Evolutionary conservation across 2,797 vertebrate species (phyloP).

Genomic region (Agapornis canus): DNA sequence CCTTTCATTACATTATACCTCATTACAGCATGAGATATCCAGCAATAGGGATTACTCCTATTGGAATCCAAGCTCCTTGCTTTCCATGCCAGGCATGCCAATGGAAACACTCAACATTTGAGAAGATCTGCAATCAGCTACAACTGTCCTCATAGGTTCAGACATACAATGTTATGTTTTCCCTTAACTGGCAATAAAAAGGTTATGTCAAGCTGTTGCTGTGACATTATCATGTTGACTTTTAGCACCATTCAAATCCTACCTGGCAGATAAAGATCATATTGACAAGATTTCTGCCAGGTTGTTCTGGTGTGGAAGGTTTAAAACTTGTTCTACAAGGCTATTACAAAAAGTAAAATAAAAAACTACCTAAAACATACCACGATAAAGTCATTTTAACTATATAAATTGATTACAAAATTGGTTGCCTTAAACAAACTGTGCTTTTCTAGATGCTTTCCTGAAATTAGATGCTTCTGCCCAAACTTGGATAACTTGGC

Average conservation of each 20-base stretch:
- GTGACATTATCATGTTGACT: not conserved
- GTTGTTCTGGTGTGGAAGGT: not conserved
- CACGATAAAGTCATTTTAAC: not conserved
- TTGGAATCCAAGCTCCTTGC: not conserved
- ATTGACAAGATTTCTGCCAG: not conserved
- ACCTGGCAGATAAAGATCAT: not conserved
- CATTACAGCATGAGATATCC: not conserved
- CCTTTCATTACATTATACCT: not conserved
- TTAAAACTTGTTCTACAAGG: not conserved
- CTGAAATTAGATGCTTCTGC: not conserved
- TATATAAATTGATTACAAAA: not conserved
- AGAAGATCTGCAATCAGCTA: not conserved
- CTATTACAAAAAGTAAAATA: not conserved
- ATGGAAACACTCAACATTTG: not conserved
- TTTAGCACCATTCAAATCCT: not conserved
- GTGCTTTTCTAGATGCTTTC: slow-evolving; percentile 17
- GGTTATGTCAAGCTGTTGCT: not conserved
- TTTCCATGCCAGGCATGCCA: not conserved
- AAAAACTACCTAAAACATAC: not conserved
- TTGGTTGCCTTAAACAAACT: not conserved
- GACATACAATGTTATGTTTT: not conserved
- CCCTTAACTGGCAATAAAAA: not conserved
- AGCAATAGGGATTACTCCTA: not conserved
- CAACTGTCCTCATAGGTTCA: not conserved
- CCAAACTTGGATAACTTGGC: not conserved